Evolutionary conservation across 2,113 vertebrate species (phyloP).

Genomic region (Caretta caretta): DNA sequence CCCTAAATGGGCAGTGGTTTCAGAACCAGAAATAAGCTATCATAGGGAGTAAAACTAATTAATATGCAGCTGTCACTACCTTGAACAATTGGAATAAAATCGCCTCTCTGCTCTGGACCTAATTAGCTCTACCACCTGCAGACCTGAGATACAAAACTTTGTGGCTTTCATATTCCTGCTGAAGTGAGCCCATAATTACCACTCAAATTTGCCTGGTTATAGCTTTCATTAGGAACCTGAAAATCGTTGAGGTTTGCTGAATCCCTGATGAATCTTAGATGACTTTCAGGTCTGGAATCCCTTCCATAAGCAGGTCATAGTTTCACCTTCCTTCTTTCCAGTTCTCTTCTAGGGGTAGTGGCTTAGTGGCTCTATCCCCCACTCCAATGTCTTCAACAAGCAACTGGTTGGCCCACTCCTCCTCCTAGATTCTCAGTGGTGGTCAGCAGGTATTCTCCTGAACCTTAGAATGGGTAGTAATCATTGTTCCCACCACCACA

Average conservation of each 20-base stretch:
- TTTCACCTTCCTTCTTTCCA: not conserved
- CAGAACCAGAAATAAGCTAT: too few species aligned
- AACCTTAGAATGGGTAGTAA: not conserved
- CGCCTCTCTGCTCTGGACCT: not conserved
- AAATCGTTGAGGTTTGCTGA: not conserved
- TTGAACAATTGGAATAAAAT: too few species aligned
- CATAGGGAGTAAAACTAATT: too few species aligned
- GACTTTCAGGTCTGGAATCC: not conserved
- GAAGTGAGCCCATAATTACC: not conserved
- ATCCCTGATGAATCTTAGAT: not conserved
- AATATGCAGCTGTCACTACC: too few species aligned
- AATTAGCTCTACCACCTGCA: too few species aligned
- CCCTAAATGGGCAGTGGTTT: not conserved
- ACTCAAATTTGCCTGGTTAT: not conserved
- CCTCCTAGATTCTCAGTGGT: not conserved
- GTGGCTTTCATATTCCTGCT: constrained; percentile 35
- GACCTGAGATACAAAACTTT: not conserved
- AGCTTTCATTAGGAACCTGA: constrained; percentile 7
- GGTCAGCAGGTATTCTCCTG: not conserved
- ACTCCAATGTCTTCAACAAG: not conserved
- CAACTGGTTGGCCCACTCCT: not conserved
- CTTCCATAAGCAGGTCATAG: not conserved
- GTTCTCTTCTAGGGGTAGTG: not conserved
- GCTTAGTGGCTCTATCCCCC: not conserved
- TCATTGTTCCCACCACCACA: not conserved